Percentiles rank a stretch among this genome's conserved stretches.
Evolutionary conservation across 1,140 invertebrate genomes (phyloP).

Genomic region (Lordiphosa mommai): DNA sequence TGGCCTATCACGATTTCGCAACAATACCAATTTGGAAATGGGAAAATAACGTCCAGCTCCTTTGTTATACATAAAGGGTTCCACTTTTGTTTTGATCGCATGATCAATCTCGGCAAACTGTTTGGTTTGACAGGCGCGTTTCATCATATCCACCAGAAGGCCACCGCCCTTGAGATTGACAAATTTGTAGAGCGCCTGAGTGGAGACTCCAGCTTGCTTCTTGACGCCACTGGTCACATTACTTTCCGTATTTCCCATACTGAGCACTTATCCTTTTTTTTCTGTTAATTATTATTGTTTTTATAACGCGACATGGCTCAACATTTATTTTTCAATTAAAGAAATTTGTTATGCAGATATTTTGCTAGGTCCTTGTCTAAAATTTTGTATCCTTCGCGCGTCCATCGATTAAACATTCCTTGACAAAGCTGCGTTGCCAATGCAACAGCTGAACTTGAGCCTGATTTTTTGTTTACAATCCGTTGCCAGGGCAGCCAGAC

Average conservation of each 20-base stretch:
- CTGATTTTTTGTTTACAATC: conserved; percentile 44
- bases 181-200: conserved; percentile 90
- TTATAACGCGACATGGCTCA: conserved; percentile 55
- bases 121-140: conserved; percentile 92
- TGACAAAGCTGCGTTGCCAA: conserved; percentile 48
- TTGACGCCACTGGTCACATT: conserved; percentile 95
- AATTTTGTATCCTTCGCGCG: conserved; percentile 44
- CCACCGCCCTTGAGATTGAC: conserved; percentile 95
- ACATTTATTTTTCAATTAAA: conserved; percentile 22
- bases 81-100: conserved; percentile 92
- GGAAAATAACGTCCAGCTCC: conserved; percentile 94
- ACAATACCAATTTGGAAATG: conserved; percentile 91
- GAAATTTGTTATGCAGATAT: conserved; percentile 20
- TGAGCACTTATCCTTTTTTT: conserved; percentile 3
- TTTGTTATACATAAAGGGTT: conserved; percentile 95
- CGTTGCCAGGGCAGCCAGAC: conserved; percentile 50
- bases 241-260: conserved; percentile 95
- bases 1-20: conserved; percentile 92
- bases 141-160: conserved; percentile 95
- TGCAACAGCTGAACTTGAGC: conserved; percentile 76
- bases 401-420: conserved; percentile 60
- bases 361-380: conserved; percentile 25
- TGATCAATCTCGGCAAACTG: conserved; percentile 94
- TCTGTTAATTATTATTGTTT: conserved; percentile 21
- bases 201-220: conserved; percentile 92